Evolutionary conservation across 1,140 invertebrate species (phyloP).

Genomic region (Thaumetopoea pityocampa): DNA sequence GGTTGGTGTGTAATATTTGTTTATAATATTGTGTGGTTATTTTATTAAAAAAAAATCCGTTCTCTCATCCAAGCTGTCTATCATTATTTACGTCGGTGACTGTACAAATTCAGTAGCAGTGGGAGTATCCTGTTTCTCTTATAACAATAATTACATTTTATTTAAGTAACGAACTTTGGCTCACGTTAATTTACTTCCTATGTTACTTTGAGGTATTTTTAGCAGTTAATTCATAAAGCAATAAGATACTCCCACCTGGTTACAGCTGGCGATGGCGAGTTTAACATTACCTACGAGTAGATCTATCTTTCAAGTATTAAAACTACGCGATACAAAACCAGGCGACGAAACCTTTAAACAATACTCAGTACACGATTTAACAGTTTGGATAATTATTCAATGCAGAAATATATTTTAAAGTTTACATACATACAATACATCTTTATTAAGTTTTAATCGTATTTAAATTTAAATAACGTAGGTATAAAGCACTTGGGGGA

Average conservation of each 20-base stretch:
- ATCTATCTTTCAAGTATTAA: constrained; percentile 1
- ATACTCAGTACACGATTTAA: constrained; percentile 61
- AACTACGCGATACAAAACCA: constrained; percentile 33
- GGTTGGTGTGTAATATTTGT: no score
- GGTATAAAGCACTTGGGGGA: constrained; percentile 77
- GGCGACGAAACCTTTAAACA: constrained; percentile 58
- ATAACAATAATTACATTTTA: constrained; percentile 12
- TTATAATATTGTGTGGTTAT: no score
- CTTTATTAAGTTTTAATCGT: constrained; percentile 69
- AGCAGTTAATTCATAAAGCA: constrained; percentile 15
- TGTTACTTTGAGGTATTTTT: constrained; percentile 19
- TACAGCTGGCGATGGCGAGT: constrained; percentile 1
- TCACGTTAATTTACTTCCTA: constrained; percentile 17
- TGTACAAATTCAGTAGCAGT: constrained; percentile 4
- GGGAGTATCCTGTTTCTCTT: constrained; percentile 18
- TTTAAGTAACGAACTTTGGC: constrained; percentile 22
- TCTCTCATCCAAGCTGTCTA: no score
- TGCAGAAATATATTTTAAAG: constrained; percentile 68
- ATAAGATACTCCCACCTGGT: constrained; percentile 11
- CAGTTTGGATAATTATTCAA: constrained; percentile 62
- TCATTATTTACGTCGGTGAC: constrained; percentile 11
- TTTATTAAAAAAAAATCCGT: no score
- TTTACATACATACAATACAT: constrained; percentile 71
- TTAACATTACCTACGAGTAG: constrained; percentile 2
- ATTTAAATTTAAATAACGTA: constrained; percentile 75